These are phyloP conservation scores for Gisinianus flammeolus DNA, from an alignment of 2,888 invertebrate species.

Conservation along the genomic window DNA sequence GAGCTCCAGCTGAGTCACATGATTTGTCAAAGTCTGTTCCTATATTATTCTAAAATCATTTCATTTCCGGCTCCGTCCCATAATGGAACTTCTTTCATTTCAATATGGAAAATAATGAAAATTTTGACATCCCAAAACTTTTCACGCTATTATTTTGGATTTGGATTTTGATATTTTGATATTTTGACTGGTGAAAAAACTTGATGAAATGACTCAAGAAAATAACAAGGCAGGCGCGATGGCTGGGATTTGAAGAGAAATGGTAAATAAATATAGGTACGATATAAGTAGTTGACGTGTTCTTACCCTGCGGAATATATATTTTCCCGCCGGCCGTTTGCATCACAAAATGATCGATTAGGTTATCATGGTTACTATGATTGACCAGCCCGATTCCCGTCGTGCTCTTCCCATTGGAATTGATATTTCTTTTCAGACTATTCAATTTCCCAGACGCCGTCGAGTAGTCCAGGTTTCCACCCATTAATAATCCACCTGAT, in stretches of 20 bases:
- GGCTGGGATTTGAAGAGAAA: no score
- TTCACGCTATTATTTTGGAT: background rate
- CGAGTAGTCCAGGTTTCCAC: conserved; percentile 56
- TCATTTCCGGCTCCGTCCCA: no score
- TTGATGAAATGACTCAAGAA: background rate
- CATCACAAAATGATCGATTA: conserved; percentile 58
- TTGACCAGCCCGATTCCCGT: conserved; percentile 53
- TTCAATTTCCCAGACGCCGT: conserved; percentile 54
- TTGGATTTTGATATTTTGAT: background rate
- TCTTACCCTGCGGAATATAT: conserved; percentile 57
- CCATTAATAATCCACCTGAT: conserved; percentile 52
- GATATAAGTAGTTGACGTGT: background rate
- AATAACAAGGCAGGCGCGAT: no score
- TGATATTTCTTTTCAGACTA: conserved; percentile 57
- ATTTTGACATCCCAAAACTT: no score
- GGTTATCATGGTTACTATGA: conserved; percentile 54
- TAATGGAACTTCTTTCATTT: no score
- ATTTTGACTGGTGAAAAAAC: no score
- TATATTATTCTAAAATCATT: no score
- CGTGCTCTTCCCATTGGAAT: conserved; percentile 58
- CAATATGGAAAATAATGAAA: no score
- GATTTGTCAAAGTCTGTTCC: no score
- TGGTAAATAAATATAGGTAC: no score
- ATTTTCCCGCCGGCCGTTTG: conserved; percentile 58
- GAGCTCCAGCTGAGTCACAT: no score